phyloP scores from a whole-genome alignment of 2,113 vertebrate species.

The Pimephales promelas region DNA sequence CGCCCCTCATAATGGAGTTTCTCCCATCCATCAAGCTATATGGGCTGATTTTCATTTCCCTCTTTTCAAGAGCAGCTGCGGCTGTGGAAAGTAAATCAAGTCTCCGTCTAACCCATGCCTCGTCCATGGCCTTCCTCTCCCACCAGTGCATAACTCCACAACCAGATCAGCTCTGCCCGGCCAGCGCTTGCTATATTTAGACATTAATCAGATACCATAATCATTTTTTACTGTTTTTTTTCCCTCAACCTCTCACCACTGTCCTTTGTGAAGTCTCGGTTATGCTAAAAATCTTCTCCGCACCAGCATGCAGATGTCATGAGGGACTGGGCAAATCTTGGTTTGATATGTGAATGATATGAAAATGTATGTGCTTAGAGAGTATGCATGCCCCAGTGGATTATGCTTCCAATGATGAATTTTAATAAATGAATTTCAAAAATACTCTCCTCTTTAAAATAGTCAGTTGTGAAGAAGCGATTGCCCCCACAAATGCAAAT shows the following conservation, averaged over 20 bases:
- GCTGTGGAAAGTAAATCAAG: conserved; percentile 40
- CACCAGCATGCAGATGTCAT: neutral
- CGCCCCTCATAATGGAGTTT: conserved; percentile 21
- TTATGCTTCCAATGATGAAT: neutral
- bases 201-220: conserved; percentile 41
- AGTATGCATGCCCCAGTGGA: neutral
- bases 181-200: conserved; percentile 25
- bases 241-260: neutral
- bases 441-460: neutral
- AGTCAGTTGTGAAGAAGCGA: neutral
- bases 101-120: neutral
- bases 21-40: conserved; percentile 1
- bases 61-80: conserved; percentile 32
- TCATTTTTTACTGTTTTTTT: conserved; percentile 14
- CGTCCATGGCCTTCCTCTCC: neutral
- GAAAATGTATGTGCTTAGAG: conserved; percentile 3
- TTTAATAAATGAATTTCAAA: neutral
- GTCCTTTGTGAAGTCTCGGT: neutral
- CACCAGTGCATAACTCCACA: conserved; percentile 12
- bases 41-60: conserved; percentile 28
- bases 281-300: neutral
- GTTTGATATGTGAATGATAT: conserved; percentile 17
- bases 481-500: neutral
- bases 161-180: conserved; percentile 1
- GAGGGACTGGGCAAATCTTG: neutral